Conservation (phyloP, 1,140 invertebrate species). For the Capitella teleta region DNA sequence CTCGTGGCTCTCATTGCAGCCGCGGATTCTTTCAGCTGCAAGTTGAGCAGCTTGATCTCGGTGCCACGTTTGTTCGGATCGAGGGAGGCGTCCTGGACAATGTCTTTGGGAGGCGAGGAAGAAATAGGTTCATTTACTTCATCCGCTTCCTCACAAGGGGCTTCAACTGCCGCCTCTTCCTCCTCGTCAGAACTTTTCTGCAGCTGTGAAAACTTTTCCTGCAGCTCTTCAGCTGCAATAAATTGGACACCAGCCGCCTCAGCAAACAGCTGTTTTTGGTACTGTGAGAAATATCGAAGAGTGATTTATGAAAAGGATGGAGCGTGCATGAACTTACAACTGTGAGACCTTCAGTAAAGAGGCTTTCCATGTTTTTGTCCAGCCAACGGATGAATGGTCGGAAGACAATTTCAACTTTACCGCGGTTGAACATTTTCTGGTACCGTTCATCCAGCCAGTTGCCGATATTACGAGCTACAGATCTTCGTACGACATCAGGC, state of each 20-base stretch:
- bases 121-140: too few species aligned
- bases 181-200: not conserved
- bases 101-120: too few species aligned
- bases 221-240: slow-evolving; percentile 25
- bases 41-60: slow-evolving; percentile 26
- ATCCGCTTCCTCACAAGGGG: too few species aligned
- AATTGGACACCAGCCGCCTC: slow-evolving; percentile 33
- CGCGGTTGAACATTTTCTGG: slow-evolving; percentile 13
- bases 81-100: not conserved
- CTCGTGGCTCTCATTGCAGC: slow-evolving; percentile 25
- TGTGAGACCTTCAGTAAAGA: slow-evolving; percentile 32
- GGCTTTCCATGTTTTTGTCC: slow-evolving; percentile 28
- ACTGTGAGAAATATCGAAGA: slow-evolving; percentile 21
- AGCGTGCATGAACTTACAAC: slow-evolving; percentile 19
- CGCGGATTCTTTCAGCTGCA: slow-evolving; percentile 26
- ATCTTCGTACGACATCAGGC: slow-evolving; percentile 15
- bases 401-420: slow-evolving; percentile 24
- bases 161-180: too few species aligned
- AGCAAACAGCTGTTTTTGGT: slow-evolving; percentile 28
- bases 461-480: slow-evolving; percentile 21
- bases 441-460: slow-evolving; percentile 24
- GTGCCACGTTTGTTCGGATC: slow-evolving; percentile 20
- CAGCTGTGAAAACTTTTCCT: slow-evolving; percentile 11
- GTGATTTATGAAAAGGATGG: slow-evolving; percentile 4
- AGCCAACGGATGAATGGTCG: slow-evolving; percentile 35